Evolutionary conservation across 1,140 invertebrate species (phyloP), one percentile per base, ranked within the genome.

Genomic region (Brachionus calyciflorus): DNA sequence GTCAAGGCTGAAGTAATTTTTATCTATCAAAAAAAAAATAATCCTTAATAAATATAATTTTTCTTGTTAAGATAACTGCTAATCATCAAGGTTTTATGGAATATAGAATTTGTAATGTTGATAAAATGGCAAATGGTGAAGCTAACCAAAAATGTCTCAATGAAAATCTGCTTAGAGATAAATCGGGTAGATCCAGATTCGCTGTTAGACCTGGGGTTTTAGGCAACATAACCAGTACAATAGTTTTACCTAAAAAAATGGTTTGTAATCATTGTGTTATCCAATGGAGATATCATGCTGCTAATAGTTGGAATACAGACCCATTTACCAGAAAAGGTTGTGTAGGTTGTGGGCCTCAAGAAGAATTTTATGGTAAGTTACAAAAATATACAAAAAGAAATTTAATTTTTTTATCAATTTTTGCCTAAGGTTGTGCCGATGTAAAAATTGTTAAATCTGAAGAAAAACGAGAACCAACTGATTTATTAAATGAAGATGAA

Each of bases 21-120:
- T 41, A 30, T 28, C 26, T 33, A 30, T 24, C 7, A 33, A 49
- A 40, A 37, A 19, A 5, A 21, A 17, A 60, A 26, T 65, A 12
- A 24, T 12, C 19, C 30, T 65, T 65, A 24, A 12, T 60, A 33
- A 41, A 55, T 49, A 14, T 68, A 40, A 68, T 10, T 37, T 3
- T 33, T 65, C n/a, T 89, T 28, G 88, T 93, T 0, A 90, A 93
- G 80, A 65, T 82, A n/a, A 82, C 81, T 14, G 80, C 80, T 10
- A 80, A 81, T 76, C 82, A 82, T 53, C 68, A 55, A n/a, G 82
- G 82, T 1, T 82, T 77, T 75, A 79, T 81, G 40, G 81, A 81
- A 51, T 81, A 80, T 55, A 78, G 78, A 44, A 57, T 82, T 0
- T 83, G 81, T 77, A 51, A 60, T 53, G 30, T 49, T 7, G 55